Conservation (phyloP, 2,888 invertebrate genomes). For the Drosophila niveifrons region DNA sequence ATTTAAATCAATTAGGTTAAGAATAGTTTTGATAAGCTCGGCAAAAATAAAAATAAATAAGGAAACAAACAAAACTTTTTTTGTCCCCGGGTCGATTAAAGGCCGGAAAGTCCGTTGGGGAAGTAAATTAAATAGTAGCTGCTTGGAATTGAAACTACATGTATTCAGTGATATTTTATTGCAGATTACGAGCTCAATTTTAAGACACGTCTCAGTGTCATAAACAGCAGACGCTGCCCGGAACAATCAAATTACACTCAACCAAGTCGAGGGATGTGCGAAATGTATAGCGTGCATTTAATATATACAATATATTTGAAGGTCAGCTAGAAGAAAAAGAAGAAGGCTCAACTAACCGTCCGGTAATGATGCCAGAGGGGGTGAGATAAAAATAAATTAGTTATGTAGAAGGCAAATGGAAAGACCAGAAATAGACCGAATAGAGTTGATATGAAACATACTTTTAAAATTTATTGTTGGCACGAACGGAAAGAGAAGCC, state of each 20-base stretch:
- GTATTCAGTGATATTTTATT: neutral
- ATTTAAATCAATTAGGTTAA: neutral
- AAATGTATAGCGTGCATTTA: neutral
- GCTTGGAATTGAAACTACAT: neutral
- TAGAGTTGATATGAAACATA: neutral
- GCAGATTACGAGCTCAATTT: neutral
- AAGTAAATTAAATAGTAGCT: neutral
- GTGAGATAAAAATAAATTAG: conserved; percentile 7
- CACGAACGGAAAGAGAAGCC: neutral
- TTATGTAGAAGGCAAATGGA: neutral
- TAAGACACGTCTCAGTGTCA: conserved; percentile 36
- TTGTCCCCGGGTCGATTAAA: neutral
- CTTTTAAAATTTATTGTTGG: conserved; percentile 3
- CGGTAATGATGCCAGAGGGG: neutral
- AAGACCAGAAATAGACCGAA: neutral
- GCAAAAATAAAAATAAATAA: neutral
- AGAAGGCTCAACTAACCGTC: neutral
- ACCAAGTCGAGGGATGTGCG: neutral
- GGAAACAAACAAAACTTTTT: neutral
- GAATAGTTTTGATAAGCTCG: neutral
- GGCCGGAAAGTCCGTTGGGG: neutral
- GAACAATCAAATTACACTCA: conserved; percentile 39
- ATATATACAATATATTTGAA: no score
- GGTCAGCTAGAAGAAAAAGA: neutral
- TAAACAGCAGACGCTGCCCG: conserved; percentile 38